Percentiles rank a stretch among this genome's conserved stretches.
Conservation (phyloP, 1,140 invertebrate genomes). For the Ctenoplectra terminalis region DNA sequence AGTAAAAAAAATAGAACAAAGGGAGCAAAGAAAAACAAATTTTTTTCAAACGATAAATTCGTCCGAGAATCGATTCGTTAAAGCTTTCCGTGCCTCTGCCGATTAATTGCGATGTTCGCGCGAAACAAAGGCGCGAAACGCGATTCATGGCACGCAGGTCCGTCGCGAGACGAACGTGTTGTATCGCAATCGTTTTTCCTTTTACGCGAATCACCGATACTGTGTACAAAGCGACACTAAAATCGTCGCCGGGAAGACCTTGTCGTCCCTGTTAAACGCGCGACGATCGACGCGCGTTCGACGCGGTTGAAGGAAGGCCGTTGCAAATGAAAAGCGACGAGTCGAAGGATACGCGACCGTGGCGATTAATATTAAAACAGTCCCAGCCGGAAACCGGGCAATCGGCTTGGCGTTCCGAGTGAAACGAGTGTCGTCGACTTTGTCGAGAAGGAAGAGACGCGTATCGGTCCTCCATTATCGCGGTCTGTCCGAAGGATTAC, state of each 20-base stretch:
- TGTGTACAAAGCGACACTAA: constrained; percentile 41
- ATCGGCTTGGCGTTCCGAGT: neutral
- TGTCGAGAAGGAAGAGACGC: neutral
- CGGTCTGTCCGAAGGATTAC: neutral
- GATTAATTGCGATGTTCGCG: neutral
- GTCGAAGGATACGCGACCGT: constrained; percentile 16
- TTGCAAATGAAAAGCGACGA: constrained; percentile 8
- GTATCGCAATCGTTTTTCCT: neutral
- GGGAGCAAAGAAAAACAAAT: neutral
- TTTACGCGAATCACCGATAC: constrained; percentile 6
- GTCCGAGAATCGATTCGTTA: neutral
- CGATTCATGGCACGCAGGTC: neutral
- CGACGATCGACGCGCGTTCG: neutral
- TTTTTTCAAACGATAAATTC: too few species aligned
- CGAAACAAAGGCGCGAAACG: neutral
- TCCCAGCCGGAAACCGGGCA: neutral
- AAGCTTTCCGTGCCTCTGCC: neutral
- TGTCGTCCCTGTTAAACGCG: neutral
- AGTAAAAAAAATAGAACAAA: neutral
- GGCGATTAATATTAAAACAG: constrained; percentile 24
- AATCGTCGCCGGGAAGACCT: constrained; percentile 23
- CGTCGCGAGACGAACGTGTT: too few species aligned
- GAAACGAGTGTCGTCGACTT: neutral
- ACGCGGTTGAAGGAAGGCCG: constrained; percentile 14
- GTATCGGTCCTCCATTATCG: neutral